A percentile compares a stretch with the other conserved stretches of the same genome.
Evolutionary conservation across 2,888 invertebrate genomes (phyloP).

Genomic region (Drosophila kambysellisi): DNA sequence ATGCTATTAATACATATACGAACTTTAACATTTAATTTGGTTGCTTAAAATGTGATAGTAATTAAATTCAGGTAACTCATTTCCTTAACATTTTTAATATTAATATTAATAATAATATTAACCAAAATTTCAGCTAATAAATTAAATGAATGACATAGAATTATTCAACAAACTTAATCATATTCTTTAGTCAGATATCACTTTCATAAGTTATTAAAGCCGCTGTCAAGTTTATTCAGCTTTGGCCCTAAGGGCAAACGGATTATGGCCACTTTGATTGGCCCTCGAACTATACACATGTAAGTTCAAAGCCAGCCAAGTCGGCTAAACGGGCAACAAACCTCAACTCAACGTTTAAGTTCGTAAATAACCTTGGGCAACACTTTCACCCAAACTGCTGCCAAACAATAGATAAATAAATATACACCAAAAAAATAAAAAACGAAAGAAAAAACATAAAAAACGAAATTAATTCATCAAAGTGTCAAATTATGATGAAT

Average conservation of each 20-base stretch:
- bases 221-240: slow-evolving; percentile 47
- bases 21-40: background rate
- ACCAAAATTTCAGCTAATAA: background rate
- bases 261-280: slow-evolving; percentile 36
- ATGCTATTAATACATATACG: background rate
- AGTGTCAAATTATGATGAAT: slow-evolving; percentile 63
- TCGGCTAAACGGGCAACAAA: slow-evolving; percentile 42
- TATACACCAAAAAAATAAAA: background rate
- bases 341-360: slow-evolving; percentile 19
- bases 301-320: slow-evolving; percentile 57
- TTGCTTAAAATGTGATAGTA: background rate
- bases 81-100: background rate
- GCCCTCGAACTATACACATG: slow-evolving; percentile 22
- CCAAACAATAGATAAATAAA: slow-evolving; percentile 28
- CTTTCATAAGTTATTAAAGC: slow-evolving; percentile 8
- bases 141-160: slow-evolving; percentile 3
- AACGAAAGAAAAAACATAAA: slow-evolving; percentile 41
- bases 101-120: background rate
- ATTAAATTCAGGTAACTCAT: background rate
- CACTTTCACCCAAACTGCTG: slow-evolving; percentile 58
- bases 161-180: slow-evolving; percentile 3
- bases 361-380: slow-evolving; percentile 61
- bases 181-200: slow-evolving; percentile 10
- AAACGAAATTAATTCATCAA: slow-evolving; percentile 59
- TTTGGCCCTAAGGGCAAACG: slow-evolving; percentile 45